Base-by-base conservation (phyloP, 2,797 vertebrate genomes). In the Kryptolebias ocellatus region DNA sequence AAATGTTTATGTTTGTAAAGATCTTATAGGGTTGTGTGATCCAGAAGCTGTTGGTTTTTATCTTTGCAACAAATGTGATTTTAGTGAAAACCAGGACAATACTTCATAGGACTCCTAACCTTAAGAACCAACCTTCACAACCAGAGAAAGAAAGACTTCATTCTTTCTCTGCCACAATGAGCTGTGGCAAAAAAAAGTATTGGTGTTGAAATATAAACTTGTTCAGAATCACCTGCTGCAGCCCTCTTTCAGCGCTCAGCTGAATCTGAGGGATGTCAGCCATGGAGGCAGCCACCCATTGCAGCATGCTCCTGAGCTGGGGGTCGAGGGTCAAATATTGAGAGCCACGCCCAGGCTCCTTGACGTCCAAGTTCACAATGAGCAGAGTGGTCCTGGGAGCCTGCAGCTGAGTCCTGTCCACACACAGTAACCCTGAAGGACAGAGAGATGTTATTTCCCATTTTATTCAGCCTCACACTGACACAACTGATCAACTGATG, bases 261-360 rank as follows among this genome's bases (percentile, higher is more conserved):
- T 93, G 93, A 76, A 99, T 91, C 52, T 93, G 88, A n/a, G 94
- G 82, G 56, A 96, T 71, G 50, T 95, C 96, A 2, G 88, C 91
- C 81, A 98, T 94, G 45, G 98, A 99, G 73, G 96, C 96, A 0
- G 94, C 93, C 2, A 93, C 92, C 97, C 97, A 99, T 87, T 98
- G 98, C 72, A 99, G 94, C 67, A 94, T 86, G 78, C 90, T 92
- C 87, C 95, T 91, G 63, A 99, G 90, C 78, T 99, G 97, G 0
- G 90, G 92, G 81, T 98, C 95, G 2, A 94, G 85, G 46, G 89
- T 68, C 50, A 44, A 79, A 44, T 95, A 87, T 6, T 95, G 95
- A 0, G 87, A 87, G 62, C 95, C 93, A 12, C 92, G 78, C 18
- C 89, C 55, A 8, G 74, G 90, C 12, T 93, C 91, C 28, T 93